Evolutionary conservation across 2,113 vertebrate genomes (phyloP), one percentile per base, ranked within the genome.

Genomic region (Rhynchopsitta pachyrhyncha): DNA sequence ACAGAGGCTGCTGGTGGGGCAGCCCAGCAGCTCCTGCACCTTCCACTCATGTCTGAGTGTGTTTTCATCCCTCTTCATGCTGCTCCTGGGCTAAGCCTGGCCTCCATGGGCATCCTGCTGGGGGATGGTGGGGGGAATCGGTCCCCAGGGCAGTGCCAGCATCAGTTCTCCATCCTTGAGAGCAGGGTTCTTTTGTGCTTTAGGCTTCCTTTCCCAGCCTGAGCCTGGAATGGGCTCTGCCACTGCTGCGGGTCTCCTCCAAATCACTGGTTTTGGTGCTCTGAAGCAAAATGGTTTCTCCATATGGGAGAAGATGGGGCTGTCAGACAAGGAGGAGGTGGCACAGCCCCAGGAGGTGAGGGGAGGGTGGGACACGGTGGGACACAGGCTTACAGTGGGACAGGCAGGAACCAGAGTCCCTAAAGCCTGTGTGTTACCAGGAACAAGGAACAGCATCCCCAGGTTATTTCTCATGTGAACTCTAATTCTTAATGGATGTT

Each of bases 261-360:
- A 50, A 39, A 75, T 22, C 55, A 24, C 17, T 0, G 3, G 2
- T 17, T 92, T 59, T 7, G 11, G 37, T 9, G 55, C 19, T 70
- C 41, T 69, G 44, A 60, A 63, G 70, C 24, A 33, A 29, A 70
- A 52, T 0, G 1, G 17, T 57, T 75, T 87, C 49, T 57, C 39
- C 10, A 0, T 13, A 11, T 1, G 1, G 35, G 44, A 86, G n/a
- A 13, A 28, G 52, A 55, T 28, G 47, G 6, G 19, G 33, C 35
- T 75, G 57, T 7, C 42, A 23, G 75, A 13, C 8, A 12, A 46
- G 63, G 37, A 27, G 41, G 55, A n/a, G 35, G 68, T 1, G 1
- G 46, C 41, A 19, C 2, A 0, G 27, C 31, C 75, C 37, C 0
- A 1, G 39, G 42, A 28, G n/a, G 9, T 0, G 0, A 16, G 50